Evolutionary conservation across 37 sponge, comb jelly and placozoan genomes (phyloP).

Genomic region (Ephydatia muelleri): DNA sequence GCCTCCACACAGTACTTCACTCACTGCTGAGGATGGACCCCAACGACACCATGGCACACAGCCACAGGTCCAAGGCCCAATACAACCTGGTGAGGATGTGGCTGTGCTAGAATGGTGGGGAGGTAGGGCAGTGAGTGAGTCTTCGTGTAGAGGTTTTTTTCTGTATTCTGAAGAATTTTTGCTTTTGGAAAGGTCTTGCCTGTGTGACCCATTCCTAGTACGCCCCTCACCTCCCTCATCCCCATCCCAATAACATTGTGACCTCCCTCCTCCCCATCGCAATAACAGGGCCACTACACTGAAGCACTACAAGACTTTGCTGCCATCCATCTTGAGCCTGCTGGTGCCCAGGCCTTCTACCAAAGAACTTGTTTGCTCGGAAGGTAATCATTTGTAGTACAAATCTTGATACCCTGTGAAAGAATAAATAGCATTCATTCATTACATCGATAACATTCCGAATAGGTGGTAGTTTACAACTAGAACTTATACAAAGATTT

Average conservation of each 20-base stretch:
- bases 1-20: slow-evolving; percentile 37
- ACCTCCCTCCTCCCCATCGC: background rate
- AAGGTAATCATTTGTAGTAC: no score
- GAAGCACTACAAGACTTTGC: slow-evolving; percentile 83
- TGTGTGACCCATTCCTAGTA: no score
- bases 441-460: no score
- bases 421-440: no score
- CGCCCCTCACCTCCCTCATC: background rate
- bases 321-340: slow-evolving; percentile 86
- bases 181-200: no score
- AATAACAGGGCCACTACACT: slow-evolving; percentile 51
- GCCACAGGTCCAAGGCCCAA: slow-evolving; percentile 48
- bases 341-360: slow-evolving; percentile 66
- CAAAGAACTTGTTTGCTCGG: slow-evolving; percentile 81
- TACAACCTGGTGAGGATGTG: slow-evolving; percentile 38
- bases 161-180: no score
- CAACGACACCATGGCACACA: slow-evolving; percentile 42
- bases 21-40: slow-evolving; percentile 44
- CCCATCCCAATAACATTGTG: no score
- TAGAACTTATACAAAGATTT: no score
- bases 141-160: no score
- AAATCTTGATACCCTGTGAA: background rate
- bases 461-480: no score
- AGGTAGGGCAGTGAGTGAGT: background rate
- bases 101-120: background rate